Percentiles rank a stretch among this genome's conserved stretches.
phyloP scores from a whole-genome alignment of 2,113 vertebrate genomes.

The Ceuthmochares aereus region DNA sequence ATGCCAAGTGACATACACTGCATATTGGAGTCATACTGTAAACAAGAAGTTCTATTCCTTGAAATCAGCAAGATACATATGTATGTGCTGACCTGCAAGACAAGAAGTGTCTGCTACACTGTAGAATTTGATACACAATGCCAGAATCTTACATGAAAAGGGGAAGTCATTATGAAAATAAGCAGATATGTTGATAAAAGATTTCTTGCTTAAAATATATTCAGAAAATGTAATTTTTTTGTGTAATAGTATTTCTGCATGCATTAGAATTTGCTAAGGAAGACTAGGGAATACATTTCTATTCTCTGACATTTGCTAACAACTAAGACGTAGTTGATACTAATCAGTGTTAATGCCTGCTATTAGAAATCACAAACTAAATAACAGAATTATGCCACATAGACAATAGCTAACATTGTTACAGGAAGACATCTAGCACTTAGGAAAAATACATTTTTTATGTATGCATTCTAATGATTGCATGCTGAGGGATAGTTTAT shows the following conservation, averaged over 20 bases:
- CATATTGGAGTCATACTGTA: background rate
- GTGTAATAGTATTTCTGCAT: background rate
- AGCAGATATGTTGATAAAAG: background rate
- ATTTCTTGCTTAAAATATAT: background rate
- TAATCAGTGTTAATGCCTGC: background rate
- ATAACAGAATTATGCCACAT: background rate
- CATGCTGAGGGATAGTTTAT: background rate
- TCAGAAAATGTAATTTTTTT: background rate
- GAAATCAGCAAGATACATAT: background rate
- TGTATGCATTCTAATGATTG: background rate
- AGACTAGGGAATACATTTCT: background rate
- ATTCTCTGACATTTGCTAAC: background rate
- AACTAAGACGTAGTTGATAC: conserved; percentile 9
- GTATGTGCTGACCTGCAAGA: background rate
- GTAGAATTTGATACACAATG: background rate
- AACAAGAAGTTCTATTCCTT: background rate
- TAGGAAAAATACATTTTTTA: background rate
- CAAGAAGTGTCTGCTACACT: background rate
- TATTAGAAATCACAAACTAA: background rate
- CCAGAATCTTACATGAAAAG: background rate
- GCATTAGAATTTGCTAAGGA: background rate
- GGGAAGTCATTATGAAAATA: background rate
- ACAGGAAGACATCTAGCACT: background rate
- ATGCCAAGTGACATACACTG: background rate
- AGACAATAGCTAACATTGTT: background rate